Evolutionary conservation across 64 coral and sea anemone species (phyloP).

Genomic region (Cladopsammia gracilis): DNA sequence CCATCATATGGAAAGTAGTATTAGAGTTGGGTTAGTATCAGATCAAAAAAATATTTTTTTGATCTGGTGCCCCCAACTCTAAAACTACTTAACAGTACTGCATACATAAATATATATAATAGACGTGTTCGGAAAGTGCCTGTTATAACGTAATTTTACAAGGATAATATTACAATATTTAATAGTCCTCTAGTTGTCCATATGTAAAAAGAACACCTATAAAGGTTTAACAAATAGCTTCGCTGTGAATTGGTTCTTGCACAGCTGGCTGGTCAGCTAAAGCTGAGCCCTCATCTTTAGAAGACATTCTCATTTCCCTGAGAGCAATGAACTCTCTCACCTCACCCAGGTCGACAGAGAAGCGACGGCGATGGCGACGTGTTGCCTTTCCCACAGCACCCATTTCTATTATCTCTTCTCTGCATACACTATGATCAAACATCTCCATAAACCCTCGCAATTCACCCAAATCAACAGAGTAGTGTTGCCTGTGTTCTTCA

Average conservation of each 20-base stretch:
- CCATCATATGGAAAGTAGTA: too few species aligned
- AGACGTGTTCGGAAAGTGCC: too few species aligned
- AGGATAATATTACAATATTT: too few species aligned
- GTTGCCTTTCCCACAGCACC: too few species aligned
- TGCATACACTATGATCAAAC: neutral
- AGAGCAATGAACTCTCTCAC: constrained; percentile 9
- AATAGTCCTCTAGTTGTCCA: too few species aligned
- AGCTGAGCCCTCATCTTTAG: neutral
- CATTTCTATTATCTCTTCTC: neutral
- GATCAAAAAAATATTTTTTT: too few species aligned
- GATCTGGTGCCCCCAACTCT: too few species aligned
- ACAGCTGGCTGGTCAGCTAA: neutral
- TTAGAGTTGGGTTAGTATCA: too few species aligned
- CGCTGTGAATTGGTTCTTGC: neutral
- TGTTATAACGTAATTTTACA: too few species aligned
- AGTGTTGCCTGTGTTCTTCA: neutral
- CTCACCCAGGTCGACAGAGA: constrained; percentile 26
- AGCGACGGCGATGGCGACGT: neutral
- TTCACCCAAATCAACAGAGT: neutral
- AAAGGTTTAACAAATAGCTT: neutral
- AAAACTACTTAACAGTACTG: too few species aligned
- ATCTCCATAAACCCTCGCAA: neutral
- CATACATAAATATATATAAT: too few species aligned
- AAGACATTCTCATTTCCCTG: neutral
- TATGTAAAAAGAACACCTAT: too few species aligned